Evolutionary conservation across 2,113 vertebrate species (phyloP), one percentile per base, ranked within the genome.

Genomic region (Gymnocephalus cernua): DNA sequence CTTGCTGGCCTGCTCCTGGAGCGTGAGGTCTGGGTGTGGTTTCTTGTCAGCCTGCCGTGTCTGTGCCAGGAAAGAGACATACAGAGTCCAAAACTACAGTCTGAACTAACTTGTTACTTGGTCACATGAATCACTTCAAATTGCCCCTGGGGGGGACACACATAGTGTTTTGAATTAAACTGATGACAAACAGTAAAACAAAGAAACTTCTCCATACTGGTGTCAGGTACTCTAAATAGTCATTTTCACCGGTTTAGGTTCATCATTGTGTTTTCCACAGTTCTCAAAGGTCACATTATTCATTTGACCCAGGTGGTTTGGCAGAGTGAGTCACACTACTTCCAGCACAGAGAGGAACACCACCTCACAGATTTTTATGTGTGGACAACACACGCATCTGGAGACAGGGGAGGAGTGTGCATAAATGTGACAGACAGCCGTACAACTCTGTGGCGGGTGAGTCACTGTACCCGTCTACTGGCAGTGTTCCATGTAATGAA

Each of bases 11-110:
- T 79, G 73, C 79, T 86, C n/a, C 77, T 64, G 74, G 59, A 86
- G 81, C 48, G 23, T 85, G 79, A 90, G 85, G 68, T 56, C 87
- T 90, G 89, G 92, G 93, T 91, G 93, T 88, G 92, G 91, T 81
- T 87, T 83, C 59, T 63, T 27, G 85, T 87, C 76, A 84, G 86
- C 62, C 86, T 83, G 80, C 70, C 56, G 74, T 45, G 51, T 59
- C 32, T 38, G 13, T 80, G 56, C 61, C 25, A 45, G 47, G 63
- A 86, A 84, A 76, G 63, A 79, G 15, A 77, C 72, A 80, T 58
- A 57, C 29, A 50, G 16, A 69, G 35, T 25, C 54, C 16, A 83
- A 77, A 76, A 74, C 77, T 68, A 77, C 70, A 78, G 78, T 82
- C 68, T 41, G 38, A 41, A 41, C 38, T 63, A 90, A 88, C 81